Evolutionary conservation across 2,888 invertebrate species (phyloP).

Genomic region (Polyommatus iphigenia): DNA sequence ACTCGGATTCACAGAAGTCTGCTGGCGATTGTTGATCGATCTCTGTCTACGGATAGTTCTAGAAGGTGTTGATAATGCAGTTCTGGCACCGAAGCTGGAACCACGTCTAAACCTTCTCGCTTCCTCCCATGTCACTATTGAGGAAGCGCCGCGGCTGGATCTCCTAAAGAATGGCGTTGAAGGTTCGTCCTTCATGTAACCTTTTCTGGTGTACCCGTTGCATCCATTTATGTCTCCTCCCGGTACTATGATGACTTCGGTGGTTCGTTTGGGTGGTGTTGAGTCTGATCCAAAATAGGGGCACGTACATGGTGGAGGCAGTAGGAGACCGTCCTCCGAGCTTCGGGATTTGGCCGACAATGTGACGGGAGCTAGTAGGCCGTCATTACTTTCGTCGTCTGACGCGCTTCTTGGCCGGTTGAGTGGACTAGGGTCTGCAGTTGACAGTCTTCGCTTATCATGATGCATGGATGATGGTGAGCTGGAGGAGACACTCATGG

Average conservation of each 20-base stretch:
- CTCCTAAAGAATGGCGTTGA: conserved; percentile 75
- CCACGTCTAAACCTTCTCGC: conserved; percentile 82
- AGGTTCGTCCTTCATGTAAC: conserved; percentile 60
- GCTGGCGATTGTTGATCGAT: conserved; percentile 58
- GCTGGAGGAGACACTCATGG: conserved; percentile 70
- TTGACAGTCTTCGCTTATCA: conserved; percentile 64
- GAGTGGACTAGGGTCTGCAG: conserved; percentile 60
- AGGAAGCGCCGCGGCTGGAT: conserved; percentile 83
- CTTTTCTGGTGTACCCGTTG: conserved; percentile 64
- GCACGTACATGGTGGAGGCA: conserved; percentile 90
- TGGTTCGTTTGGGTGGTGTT: conserved; percentile 72
- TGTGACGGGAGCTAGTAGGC: conserved; percentile 61
- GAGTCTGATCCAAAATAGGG: conserved; percentile 89
- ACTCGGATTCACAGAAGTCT: conserved; percentile 57
- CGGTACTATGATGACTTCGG: conserved; percentile 77
- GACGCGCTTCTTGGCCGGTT: conserved; percentile 71
- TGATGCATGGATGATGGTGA: conserved; percentile 74
- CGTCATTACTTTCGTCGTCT: conserved; percentile 69
- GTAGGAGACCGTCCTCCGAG: conserved; percentile 74
- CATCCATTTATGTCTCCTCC: conserved; percentile 75
- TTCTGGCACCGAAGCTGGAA: conserved; percentile 84
- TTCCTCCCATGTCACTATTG: conserved; percentile 89
- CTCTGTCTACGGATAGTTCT: conserved; percentile 64
- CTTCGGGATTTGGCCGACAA: conserved; percentile 69
- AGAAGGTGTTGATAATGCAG: conserved; percentile 79